Evolutionary conservation across 2,888 invertebrate genomes (phyloP).

Genomic region (Cephonodes hylas): DNA sequence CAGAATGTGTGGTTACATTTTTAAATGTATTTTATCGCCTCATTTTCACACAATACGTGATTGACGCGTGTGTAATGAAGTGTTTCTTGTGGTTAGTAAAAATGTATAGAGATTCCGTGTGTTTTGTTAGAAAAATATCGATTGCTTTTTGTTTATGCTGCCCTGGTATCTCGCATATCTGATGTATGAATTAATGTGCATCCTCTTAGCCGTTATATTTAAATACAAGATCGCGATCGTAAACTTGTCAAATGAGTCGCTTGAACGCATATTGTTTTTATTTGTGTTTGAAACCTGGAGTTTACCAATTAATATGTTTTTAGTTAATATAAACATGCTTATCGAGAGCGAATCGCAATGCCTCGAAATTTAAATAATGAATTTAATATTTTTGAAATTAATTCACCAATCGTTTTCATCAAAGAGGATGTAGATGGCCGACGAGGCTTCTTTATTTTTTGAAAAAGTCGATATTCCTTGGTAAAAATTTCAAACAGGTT

Average conservation of each 20-base stretch:
- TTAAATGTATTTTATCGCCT: background rate
- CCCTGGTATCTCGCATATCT: background rate
- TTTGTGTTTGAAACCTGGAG: too few species aligned
- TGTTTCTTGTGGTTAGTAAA: conserved; percentile 1
- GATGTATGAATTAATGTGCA: too few species aligned
- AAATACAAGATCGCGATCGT: too few species aligned
- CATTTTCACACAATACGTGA: conserved; percentile 2
- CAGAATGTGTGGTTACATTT: background rate
- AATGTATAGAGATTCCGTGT: background rate
- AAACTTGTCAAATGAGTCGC: too few species aligned
- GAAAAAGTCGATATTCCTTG: background rate
- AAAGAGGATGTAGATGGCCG: background rate
- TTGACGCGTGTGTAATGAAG: background rate
- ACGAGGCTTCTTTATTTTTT: background rate
- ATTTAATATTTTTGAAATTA: background rate
- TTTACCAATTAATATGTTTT: too few species aligned
- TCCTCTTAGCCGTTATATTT: too few species aligned
- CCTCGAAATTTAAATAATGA: too few species aligned
- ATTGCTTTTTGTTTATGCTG: background rate
- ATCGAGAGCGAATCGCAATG: too few species aligned
- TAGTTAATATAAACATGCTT: too few species aligned
- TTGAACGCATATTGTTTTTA: too few species aligned
- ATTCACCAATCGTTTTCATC: background rate
- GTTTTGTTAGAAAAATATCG: background rate
- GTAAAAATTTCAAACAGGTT: conserved; percentile 11